These are phyloP conservation scores for Drosophila putrida DNA, from an alignment of 2,888 invertebrate genomes.

Conservation along the genomic window DNA sequence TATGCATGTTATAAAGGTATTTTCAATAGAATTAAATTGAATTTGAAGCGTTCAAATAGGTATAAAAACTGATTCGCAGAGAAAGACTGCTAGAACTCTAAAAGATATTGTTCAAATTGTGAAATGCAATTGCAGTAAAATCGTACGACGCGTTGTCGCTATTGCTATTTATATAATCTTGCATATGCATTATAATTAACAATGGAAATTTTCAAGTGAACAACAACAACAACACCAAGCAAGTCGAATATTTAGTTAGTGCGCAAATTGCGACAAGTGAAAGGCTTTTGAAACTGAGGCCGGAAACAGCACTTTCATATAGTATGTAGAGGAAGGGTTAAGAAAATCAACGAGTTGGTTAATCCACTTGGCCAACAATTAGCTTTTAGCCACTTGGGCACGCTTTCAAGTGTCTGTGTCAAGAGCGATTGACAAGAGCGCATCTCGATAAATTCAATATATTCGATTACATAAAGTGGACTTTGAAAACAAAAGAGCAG, in stretches of 20 bases:
- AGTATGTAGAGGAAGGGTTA: background rate
- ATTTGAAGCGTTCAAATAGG: background rate
- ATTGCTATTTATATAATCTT: slow-evolving; percentile 13
- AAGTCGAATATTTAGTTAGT: slow-evolving; percentile 30
- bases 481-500: slow-evolving; percentile 49
- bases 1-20: slow-evolving; percentile 15
- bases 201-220: slow-evolving; percentile 34
- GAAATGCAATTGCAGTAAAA: slow-evolving; percentile 6
- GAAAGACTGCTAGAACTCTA: background rate
- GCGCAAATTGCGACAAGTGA: slow-evolving; percentile 50
- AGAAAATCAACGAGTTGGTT: slow-evolving; percentile 22
- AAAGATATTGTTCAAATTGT: background rate
- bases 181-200: slow-evolving; percentile 31
- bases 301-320: slow-evolving; percentile 53
- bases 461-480: slow-evolving; percentile 47
- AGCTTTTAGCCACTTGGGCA: slow-evolving; percentile 59
- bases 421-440: slow-evolving; percentile 44
- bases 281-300: slow-evolving; percentile 55
- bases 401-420: slow-evolving; percentile 46
- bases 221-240: slow-evolving; percentile 18
- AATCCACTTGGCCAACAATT: slow-evolving; percentile 55
- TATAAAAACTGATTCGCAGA: background rate
- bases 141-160: background rate
- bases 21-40: slow-evolving; percentile 12
- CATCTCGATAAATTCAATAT: slow-evolving; percentile 32